phyloP scores from a whole-genome alignment of 2,888 invertebrate genomes.

The Drosophila ustulata region DNA sequence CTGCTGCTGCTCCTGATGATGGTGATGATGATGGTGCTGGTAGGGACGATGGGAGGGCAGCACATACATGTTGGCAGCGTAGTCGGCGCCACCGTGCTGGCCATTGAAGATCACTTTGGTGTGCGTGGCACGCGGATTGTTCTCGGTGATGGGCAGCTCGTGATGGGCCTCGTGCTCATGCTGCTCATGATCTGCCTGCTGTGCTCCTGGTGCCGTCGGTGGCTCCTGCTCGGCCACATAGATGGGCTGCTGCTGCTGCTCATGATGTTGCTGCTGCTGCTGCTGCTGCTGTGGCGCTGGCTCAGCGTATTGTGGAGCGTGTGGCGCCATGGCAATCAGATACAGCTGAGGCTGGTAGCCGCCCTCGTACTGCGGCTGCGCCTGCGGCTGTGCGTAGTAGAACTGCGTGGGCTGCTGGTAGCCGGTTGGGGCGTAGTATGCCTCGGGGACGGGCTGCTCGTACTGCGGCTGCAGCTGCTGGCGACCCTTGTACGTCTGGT shows the following conservation, averaged over 20 bases:
- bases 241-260: constrained; percentile 65
- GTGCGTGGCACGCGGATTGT: constrained; percentile 83
- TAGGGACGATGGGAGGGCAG: constrained; percentile 76
- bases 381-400: constrained; percentile 72
- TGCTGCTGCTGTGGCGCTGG: constrained; percentile 28
- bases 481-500: constrained; percentile 81
- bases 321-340: constrained; percentile 77
- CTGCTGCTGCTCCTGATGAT: constrained; percentile 53
- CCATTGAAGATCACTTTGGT: constrained; percentile 83
- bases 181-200: constrained; percentile 13
- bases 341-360: constrained; percentile 80
- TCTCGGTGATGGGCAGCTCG: constrained; percentile 78
- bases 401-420: constrained; percentile 71
- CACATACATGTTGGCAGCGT: constrained; percentile 68
- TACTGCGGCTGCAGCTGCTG: constrained; percentile 66
- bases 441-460: constrained; percentile 54
- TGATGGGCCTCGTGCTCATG: constrained; percentile 30
- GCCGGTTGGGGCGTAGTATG: constrained; percentile 56
- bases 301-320: constrained; percentile 51
- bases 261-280: constrained; percentile 43
- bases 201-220: constrained; percentile 35
- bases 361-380: constrained; percentile 49
- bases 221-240: constrained; percentile 72
- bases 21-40: constrained; percentile 58
- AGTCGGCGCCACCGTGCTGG: constrained; percentile 57